Evolutionary conservation across 2,797 vertebrate genomes (phyloP).

Genomic region (Synanceia verrucosa): DNA sequence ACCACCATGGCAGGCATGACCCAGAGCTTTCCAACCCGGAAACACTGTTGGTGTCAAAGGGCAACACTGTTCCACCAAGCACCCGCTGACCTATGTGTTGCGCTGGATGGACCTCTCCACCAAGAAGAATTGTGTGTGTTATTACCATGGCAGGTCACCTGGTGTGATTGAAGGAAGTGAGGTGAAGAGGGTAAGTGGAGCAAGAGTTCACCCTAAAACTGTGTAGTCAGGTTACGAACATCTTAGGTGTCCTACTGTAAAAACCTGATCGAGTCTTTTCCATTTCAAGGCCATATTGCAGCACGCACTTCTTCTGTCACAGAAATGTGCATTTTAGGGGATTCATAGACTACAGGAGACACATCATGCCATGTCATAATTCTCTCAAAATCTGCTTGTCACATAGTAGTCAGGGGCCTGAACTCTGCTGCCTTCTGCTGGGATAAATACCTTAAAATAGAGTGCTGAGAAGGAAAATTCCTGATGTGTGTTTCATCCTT

Average conservation of each 20-base stretch:
- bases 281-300: conserved; percentile 5
- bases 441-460: conserved; percentile 45
- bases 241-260: conserved; percentile 43
- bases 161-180: conserved; percentile 68
- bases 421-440: conserved; percentile 25
- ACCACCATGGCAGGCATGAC: conserved; percentile 84
- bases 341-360: conserved; percentile 20
- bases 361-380: conserved; percentile 39
- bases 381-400: conserved; percentile 42
- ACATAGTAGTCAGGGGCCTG: conserved; percentile 57
- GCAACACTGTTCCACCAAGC: conserved; percentile 74
- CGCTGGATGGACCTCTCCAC: conserved; percentile 73
- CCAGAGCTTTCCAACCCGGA: conserved; percentile 83
- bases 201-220: conserved; percentile 66
- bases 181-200: conserved; percentile 72
- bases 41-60: conserved; percentile 84
- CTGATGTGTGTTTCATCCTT: conserved; percentile 68
- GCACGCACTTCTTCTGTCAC: conserved; percentile 36
- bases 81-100: conserved; percentile 77
- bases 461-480: conserved; percentile 49
- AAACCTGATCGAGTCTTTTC: conserved; percentile 30
- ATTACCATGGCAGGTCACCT: conserved; percentile 60
- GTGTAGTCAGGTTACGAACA: conserved; percentile 61
- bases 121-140: conserved; percentile 63
- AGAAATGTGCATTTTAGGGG: conserved; percentile 22